Evolutionary conservation across 2,888 invertebrate genomes (phyloP).

Genomic region (Drosophila borborema): DNA sequence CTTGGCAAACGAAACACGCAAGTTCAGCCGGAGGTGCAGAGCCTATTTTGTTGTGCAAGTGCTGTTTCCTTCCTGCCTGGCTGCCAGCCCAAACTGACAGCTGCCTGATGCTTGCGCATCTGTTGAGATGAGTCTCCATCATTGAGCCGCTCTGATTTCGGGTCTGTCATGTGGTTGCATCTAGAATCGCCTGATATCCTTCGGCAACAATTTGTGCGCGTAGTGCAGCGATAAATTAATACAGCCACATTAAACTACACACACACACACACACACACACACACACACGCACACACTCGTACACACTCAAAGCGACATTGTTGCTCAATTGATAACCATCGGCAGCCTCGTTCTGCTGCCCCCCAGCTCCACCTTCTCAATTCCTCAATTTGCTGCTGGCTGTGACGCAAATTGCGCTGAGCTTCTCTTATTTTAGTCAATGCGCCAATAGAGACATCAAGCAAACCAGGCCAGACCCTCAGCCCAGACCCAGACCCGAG

Average conservation of each 20-base stretch:
- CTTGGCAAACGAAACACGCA: slow-evolving; percentile 57
- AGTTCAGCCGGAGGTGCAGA: slow-evolving; percentile 70
- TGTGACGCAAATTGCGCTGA: slow-evolving; percentile 59
- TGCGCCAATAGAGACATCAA: slow-evolving; percentile 78
- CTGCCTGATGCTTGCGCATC: slow-evolving; percentile 46
- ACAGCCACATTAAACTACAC: slow-evolving; percentile 45
- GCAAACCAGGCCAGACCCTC: slow-evolving; percentile 55
- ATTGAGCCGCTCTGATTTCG: slow-evolving; percentile 38
- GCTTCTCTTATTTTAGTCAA: slow-evolving; percentile 60
- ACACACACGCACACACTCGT: background rate
- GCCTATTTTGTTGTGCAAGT: slow-evolving; percentile 67
- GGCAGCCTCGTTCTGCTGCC: background rate
- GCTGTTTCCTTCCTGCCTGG: slow-evolving; percentile 57
- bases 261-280: slow-evolving; percentile 20
- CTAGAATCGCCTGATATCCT: slow-evolving; percentile 71
- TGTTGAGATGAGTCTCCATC: slow-evolving; percentile 36
- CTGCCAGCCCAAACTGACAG: slow-evolving; percentile 22
- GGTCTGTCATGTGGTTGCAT: slow-evolving; percentile 37
- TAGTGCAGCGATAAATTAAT: slow-evolving; percentile 84
- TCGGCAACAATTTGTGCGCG: slow-evolving; percentile 83
- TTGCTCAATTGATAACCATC: slow-evolving; percentile 62
- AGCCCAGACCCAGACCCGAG: slow-evolving; percentile 6
- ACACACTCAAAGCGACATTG: slow-evolving; percentile 13
- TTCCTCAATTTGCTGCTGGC: slow-evolving; percentile 28
- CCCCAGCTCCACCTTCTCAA: slow-evolving; percentile 6